phyloP scores from a whole-genome alignment of 1,140 invertebrate genomes.

The Platorchestia sp. region DNA sequence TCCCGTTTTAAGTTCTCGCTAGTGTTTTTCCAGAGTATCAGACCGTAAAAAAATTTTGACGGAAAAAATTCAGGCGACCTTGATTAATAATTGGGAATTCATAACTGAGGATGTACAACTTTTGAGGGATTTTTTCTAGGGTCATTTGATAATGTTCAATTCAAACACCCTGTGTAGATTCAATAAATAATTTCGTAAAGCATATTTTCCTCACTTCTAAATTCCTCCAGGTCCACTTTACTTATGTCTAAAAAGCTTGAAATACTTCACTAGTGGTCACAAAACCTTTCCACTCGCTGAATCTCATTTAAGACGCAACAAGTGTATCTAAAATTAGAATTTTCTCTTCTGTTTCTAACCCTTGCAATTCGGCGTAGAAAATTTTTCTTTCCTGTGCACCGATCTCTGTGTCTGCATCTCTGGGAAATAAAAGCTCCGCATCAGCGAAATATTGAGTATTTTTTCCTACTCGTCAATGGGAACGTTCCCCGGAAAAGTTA shows the following conservation, averaged over 20 bases:
- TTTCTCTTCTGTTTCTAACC: too few species aligned
- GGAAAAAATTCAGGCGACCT: neutral
- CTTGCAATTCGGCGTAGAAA: neutral
- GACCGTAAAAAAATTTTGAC: neutral
- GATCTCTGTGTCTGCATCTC: neutral
- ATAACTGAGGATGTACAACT: neutral
- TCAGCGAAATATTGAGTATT: neutral
- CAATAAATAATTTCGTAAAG: too few species aligned
- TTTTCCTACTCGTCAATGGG: neutral
- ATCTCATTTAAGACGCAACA: too few species aligned
- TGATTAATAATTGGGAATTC: neutral
- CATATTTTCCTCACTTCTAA: too few species aligned
- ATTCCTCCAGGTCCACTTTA: too few species aligned
- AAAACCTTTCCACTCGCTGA: too few species aligned
- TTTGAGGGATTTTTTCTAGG: neutral
- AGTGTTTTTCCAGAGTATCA: neutral
- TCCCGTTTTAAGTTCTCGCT: neutral
- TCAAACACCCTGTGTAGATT: too few species aligned
- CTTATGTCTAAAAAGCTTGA: too few species aligned
- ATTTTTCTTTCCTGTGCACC: neutral
- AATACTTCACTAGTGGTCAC: too few species aligned
- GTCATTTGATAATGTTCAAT: too few species aligned
- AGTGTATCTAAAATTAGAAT: too few species aligned
- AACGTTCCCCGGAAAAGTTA: neutral
- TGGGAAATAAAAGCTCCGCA: neutral